A percentile compares a stretch with the other conserved stretches of the same genome.
Conservation (phyloP, 2,797 vertebrate species). For the Buceros bicornis region DNA sequence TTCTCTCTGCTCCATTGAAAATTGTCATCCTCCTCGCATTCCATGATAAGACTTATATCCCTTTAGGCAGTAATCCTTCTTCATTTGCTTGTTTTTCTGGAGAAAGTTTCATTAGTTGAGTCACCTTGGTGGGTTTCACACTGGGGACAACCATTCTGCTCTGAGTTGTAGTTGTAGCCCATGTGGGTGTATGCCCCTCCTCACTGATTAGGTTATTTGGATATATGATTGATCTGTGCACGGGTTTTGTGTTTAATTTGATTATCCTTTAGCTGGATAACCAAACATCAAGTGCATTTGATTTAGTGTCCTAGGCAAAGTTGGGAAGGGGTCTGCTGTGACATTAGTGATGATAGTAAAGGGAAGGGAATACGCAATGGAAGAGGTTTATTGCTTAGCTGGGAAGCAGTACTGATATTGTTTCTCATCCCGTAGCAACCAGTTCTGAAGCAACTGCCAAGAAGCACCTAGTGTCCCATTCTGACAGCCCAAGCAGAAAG, state of each 20-base stretch:
- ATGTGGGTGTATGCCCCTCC: not conserved
- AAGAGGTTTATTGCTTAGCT: not conserved
- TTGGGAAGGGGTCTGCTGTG: not conserved
- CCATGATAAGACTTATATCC: not conserved
- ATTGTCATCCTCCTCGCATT: not conserved
- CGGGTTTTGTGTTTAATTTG: not conserved
- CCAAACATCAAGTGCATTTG: not conserved
- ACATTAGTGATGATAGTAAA: not conserved
- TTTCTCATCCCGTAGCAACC: not conserved
- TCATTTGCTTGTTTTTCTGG: not conserved
- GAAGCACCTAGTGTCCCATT: not conserved
- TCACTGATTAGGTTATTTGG: not conserved
- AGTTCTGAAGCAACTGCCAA: not conserved
- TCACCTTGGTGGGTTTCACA: not conserved
- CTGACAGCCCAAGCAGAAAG: constrained; percentile 2
- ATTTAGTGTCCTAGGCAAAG: not conserved
- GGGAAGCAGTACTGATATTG: not conserved
- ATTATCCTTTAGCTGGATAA: not conserved
- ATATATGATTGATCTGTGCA: not conserved
- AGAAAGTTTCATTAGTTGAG: not conserved
- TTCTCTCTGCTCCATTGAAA: not conserved
- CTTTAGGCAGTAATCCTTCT: not conserved
- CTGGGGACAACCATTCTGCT: not conserved
- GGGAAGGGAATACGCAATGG: not conserved
- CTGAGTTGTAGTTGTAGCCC: not conserved